Base-by-base conservation (phyloP, 1,140 invertebrate genomes). In the Nymphalis io region DNA sequence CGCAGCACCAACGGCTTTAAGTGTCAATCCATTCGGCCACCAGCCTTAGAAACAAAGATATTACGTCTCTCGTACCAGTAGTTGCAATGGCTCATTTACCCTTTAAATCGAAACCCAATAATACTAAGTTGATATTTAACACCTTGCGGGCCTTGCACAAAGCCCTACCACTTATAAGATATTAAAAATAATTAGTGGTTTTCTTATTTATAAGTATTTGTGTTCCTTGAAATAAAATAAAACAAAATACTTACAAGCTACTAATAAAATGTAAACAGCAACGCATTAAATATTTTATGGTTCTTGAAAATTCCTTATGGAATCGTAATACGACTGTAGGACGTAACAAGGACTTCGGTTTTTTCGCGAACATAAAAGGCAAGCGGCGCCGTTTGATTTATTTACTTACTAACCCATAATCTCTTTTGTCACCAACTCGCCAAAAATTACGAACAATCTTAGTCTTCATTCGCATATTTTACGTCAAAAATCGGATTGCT, bases 341-440 rank as follows among this genome's bases (percentile, higher is more conserved):
- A 20, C 48, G 33, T 20, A 38, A 11, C 33, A 63, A 63, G 48
- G 27, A 20, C 46, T 53, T 51, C 20, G 18, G 15, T 39, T 63
- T 51, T 38, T 20, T 53, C 46, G 16, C 39, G 39, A 53, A 38
- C 48, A 2, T 11, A 51, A 62, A 62, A 27, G n/a, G 39, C 51
- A 62, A 33, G 13, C 27, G 27, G 27, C 51, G 21, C 23, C 18
- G 12, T 53, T 38, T 51, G 60, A 53, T 63, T 63, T 63, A 63
- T 63, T 63, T 46, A 21, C 12, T 39, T 38, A 21, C 5, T 21
- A 55, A 27, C 51, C 51, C 23, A 2, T 16, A 55, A 27, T 51
- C 20, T 55, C 51, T 55, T 55, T 55, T 27, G 51, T 15, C n/a
- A 27, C 23, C 20, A n/a, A 27, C 46, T 51, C 20, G 20, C 40